Evolutionary conservation across 2,113 vertebrate genomes (phyloP).

Genomic region (Antechinus stuartii): DNA sequence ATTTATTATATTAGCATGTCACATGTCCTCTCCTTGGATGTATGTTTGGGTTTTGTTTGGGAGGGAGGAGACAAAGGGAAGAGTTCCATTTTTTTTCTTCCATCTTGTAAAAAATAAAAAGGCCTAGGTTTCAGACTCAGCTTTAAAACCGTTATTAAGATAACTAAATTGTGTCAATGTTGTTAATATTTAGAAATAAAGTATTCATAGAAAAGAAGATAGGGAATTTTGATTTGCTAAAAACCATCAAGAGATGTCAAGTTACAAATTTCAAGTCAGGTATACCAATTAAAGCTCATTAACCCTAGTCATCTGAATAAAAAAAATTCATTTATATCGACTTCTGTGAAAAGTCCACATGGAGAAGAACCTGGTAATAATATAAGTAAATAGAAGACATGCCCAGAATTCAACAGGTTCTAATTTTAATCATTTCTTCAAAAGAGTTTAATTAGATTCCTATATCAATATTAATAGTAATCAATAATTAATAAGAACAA

Average conservation of each 20-base stretch:
- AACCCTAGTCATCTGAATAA: not conserved
- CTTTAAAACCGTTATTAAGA: not conserved
- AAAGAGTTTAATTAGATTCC: not conserved
- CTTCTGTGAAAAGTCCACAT: not conserved
- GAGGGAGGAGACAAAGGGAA: too few species aligned
- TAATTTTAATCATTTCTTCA: not conserved
- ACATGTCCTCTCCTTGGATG: not conserved
- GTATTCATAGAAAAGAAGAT: not conserved
- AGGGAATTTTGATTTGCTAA: not conserved
- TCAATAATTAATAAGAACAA: not conserved
- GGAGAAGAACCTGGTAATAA: not conserved
- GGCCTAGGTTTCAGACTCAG: not conserved
- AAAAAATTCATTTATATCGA: not conserved
- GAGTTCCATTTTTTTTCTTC: not conserved
- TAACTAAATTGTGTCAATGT: not conserved
- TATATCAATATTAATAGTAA: not conserved
- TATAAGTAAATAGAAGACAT: not conserved
- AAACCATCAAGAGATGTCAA: not conserved
- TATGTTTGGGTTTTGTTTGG: too few species aligned
- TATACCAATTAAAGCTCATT: not conserved
- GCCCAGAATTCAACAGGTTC: not conserved
- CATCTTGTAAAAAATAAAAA: not conserved
- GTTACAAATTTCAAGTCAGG: not conserved
- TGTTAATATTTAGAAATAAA: not conserved
- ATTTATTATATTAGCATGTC: not conserved